phyloP scores from a whole-genome alignment of 2,888 invertebrate genomes.

The Creontiades dilutus region DNA sequence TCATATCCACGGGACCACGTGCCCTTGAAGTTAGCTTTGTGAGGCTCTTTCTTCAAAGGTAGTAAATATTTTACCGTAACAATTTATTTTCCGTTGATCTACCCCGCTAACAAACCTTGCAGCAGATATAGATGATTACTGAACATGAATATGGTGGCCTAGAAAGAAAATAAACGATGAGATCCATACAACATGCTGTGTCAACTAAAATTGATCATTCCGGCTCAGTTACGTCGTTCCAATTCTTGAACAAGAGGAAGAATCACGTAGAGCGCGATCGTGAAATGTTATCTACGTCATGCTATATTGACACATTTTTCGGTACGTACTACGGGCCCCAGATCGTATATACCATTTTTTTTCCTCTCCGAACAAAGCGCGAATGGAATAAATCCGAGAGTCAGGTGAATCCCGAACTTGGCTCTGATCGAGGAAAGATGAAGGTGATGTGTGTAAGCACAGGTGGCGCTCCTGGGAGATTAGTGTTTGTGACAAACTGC shows the following conservation, averaged over 20 bases:
- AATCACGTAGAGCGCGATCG: neutral
- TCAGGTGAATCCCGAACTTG: conserved; percentile 2
- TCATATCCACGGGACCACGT: no score
- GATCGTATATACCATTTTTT: neutral
- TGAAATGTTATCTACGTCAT: conserved; percentile 25
- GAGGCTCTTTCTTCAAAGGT: no score
- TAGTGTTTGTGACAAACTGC: conserved; percentile 69
- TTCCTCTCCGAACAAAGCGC: conserved; percentile 5
- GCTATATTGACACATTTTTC: conserved; percentile 8
- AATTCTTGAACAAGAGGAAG: neutral
- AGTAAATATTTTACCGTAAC: no score
- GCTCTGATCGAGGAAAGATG: conserved; percentile 64
- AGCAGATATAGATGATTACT: no score
- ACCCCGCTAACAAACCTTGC: no score
- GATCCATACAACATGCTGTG: neutral
- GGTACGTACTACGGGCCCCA: neutral
- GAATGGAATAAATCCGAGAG: conserved; percentile 41
- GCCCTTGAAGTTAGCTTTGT: no score
- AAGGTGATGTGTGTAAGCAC: conserved; percentile 67
- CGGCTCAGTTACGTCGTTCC: conserved; percentile 1
- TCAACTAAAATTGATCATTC: conserved; percentile 5
- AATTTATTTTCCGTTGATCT: no score
- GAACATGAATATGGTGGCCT: no score
- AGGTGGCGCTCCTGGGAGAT: conserved; percentile 67
- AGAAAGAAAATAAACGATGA: no score